Conservation (phyloP, 2,113 vertebrate genomes). For the Heloderma charlesbogerti region DNA sequence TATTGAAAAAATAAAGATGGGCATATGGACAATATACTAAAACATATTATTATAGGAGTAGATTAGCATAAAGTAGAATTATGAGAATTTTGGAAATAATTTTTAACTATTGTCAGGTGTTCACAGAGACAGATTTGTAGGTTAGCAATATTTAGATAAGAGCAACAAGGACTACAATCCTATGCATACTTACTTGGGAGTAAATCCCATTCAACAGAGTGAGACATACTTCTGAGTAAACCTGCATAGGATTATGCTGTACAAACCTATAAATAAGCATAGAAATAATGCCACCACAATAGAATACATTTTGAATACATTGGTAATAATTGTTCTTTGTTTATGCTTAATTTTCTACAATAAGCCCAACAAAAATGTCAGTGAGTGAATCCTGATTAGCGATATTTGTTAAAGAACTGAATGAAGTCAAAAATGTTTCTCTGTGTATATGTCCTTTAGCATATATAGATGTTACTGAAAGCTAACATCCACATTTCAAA, state of each 20-base stretch:
- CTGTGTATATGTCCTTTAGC: not conserved
- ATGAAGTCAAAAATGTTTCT: not conserved
- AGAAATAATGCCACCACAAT: not conserved
- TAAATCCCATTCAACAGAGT: not conserved
- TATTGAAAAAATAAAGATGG: constrained; percentile 38
- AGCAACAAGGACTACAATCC: not conserved
- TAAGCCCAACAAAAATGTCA: not conserved
- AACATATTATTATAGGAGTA: not conserved
- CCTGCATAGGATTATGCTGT: not conserved
- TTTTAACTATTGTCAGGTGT: not conserved
- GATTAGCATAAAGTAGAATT: not conserved
- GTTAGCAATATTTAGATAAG: not conserved
- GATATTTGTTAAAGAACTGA: not conserved
- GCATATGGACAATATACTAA: not conserved
- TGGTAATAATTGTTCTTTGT: not conserved
- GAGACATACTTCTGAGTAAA: not conserved
- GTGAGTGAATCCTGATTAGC: not conserved
- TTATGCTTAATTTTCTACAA: not conserved
- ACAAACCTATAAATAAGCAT: not conserved
- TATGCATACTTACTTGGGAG: not conserved
- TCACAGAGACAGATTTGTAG: not conserved
- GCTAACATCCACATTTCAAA: not conserved
- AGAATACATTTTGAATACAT: not conserved
- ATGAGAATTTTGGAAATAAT: not conserved
- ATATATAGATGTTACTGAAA: not conserved